phyloP scores from a whole-genome alignment of 2,113 vertebrate species.

The Recurvirostra avosetta region DNA sequence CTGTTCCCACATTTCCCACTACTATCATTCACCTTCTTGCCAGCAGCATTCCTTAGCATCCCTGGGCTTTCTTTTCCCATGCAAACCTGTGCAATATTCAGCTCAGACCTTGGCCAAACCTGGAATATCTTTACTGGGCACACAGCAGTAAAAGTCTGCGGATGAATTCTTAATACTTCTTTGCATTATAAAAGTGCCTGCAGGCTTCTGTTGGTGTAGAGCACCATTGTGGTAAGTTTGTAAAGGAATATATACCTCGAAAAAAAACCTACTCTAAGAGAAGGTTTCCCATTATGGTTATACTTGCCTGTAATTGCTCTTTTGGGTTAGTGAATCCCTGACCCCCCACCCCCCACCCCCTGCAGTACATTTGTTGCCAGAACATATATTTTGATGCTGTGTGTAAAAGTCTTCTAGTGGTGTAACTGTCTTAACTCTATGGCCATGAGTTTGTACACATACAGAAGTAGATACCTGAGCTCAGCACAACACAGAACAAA shows the following conservation, averaged over 20 bases:
- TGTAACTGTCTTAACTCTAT: background rate
- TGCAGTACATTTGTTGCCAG: background rate
- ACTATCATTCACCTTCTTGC: background rate
- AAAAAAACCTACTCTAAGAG: background rate
- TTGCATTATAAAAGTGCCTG: background rate
- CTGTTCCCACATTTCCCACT: background rate
- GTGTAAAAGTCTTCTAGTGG: background rate
- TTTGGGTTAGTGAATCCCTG: background rate
- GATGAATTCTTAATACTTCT: background rate
- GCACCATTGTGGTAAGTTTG: background rate
- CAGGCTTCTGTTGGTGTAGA: background rate
- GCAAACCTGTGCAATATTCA: background rate
- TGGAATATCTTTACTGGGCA: background rate
- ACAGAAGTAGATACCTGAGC: background rate
- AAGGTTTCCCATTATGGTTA: background rate
- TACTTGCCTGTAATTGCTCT: background rate
- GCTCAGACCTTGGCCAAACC: background rate
- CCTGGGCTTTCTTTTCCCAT: background rate
- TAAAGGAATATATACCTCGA: background rate
- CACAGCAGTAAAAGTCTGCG: background rate
- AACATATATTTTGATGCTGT: background rate
- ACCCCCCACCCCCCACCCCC: no score
- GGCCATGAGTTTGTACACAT: background rate
- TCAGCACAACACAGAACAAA: background rate
- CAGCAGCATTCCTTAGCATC: background rate